Conservation (phyloP, 1,140 invertebrate genomes). For the Lordiphosa mommai region DNA sequence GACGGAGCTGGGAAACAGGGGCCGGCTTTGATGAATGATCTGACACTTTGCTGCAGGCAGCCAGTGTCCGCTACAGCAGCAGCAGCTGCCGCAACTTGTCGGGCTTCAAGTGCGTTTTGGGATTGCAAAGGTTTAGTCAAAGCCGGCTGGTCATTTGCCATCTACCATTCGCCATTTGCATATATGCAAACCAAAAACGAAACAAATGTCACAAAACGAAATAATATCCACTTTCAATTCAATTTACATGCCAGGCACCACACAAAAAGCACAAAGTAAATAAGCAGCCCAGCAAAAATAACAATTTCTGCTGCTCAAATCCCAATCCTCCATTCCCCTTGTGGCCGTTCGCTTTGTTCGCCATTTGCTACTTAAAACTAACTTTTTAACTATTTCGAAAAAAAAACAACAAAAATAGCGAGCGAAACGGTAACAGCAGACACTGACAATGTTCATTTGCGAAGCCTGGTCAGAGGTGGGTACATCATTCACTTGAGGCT, state of each 20-base stretch:
- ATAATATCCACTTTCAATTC: constrained; percentile 66
- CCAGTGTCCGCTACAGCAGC: neutral
- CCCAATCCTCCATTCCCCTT: constrained; percentile 10
- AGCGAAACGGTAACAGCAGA: constrained; percentile 20
- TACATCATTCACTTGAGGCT: constrained; percentile 29
- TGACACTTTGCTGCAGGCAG: constrained; percentile 52
- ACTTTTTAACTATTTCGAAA: constrained; percentile 58
- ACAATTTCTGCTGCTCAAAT: constrained; percentile 45
- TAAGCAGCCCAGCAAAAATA: constrained; percentile 59
- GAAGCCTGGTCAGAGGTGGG: neutral
- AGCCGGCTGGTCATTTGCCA: constrained; percentile 26
- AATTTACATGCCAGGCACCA: constrained; percentile 62
- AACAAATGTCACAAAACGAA: constrained; percentile 42
- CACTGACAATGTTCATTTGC: constrained; percentile 43
- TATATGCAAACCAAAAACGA: constrained; percentile 39
- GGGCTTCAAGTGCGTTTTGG: constrained; percentile 37
- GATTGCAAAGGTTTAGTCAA: constrained; percentile 23
- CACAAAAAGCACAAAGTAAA: constrained; percentile 61
- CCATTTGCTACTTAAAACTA: constrained; percentile 64
- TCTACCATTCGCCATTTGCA: constrained; percentile 25
- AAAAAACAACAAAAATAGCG: constrained; percentile 59
- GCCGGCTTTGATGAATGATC: constrained; percentile 69
- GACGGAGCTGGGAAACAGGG: constrained; percentile 15
- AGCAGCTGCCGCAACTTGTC: constrained; percentile 33
- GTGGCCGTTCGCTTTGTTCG: constrained; percentile 20